These are phyloP conservation scores for Pristionchus fissidentatus DNA, from an alignment of 2,888 invertebrate species.

Conservation along the genomic window DNA sequence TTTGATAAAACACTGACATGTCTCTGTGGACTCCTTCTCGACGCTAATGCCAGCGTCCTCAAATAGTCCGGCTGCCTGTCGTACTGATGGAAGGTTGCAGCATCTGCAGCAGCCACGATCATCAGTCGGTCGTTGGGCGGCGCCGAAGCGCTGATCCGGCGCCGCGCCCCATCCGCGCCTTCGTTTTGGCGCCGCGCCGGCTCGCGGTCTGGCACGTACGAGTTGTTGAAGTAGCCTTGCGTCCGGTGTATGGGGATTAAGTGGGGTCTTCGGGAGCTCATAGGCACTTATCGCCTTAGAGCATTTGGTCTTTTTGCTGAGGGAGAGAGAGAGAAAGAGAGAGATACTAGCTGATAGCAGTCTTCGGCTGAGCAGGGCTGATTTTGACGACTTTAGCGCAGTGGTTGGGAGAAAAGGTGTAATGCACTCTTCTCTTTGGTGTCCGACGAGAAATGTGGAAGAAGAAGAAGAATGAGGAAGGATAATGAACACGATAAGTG, in stretches of 20 bases:
- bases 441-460: too few species aligned
- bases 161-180: background rate
- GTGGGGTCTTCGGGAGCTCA: too few species aligned
- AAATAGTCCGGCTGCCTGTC: constrained; percentile 7
- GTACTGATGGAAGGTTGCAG: background rate
- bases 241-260: too few species aligned
- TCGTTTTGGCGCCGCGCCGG: background rate
- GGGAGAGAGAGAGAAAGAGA: too few species aligned
- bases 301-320: too few species aligned
- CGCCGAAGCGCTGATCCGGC: constrained; percentile 6
- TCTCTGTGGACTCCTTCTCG: constrained; percentile 23
- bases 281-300: too few species aligned
- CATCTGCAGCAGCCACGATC: background rate
- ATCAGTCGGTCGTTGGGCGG: constrained; percentile 3
- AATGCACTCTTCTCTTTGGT: background rate
- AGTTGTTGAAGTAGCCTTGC: constrained; percentile 29
- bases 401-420: background rate
- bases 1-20: background rate
- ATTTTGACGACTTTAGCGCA: constrained; percentile 15
- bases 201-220: background rate
- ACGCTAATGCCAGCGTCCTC: constrained; percentile 11
- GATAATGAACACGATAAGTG: background rate
- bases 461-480: background rate
- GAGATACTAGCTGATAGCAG: too few species aligned
- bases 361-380: too few species aligned